These are phyloP conservation scores for Chloromyia formosa DNA, from an alignment of 2,888 invertebrate species.

Conservation along the genomic window DNA sequence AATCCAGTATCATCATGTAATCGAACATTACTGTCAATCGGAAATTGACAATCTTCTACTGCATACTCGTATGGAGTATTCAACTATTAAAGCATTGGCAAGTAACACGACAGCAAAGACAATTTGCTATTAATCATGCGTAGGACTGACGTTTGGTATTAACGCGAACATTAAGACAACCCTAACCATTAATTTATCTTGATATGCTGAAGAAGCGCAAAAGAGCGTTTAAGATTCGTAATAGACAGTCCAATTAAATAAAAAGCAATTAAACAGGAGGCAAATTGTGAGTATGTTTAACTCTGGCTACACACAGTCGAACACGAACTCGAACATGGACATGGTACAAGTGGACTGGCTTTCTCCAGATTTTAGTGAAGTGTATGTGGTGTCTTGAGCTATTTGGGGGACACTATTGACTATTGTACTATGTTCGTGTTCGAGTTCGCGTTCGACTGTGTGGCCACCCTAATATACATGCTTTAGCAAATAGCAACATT, in stretches of 20 bases:
- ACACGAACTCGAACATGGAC: too few relatives aligned
- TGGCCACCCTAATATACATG: too few relatives aligned
- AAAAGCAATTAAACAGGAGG: constrained; percentile 49
- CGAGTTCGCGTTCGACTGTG: too few relatives aligned
- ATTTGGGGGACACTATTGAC: too few relatives aligned
- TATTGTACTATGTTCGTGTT: too few relatives aligned
- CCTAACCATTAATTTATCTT: constrained; percentile 47
- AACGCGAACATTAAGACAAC: constrained; percentile 44
- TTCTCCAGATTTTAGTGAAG: too few relatives aligned
- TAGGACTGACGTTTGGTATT: constrained; percentile 46
- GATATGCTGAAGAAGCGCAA: neutral
- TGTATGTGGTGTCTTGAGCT: too few relatives aligned
- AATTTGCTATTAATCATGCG: constrained; percentile 46
- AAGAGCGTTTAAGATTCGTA: constrained; percentile 20
- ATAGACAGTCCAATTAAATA: constrained; percentile 49
- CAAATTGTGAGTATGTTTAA: constrained; percentile 47
- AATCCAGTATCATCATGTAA: neutral
- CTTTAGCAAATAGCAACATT: constrained; percentile 42
- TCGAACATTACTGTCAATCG: neutral
- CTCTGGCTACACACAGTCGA: too few relatives aligned
- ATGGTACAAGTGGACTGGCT: too few relatives aligned
- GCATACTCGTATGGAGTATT: neutral
- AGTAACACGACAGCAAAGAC: constrained; percentile 28
- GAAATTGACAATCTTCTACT: neutral
- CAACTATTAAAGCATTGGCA: neutral